Percentiles rank a stretch among this genome's conserved stretches.
Evolutionary conservation across 2,888 invertebrate species (phyloP).

Genomic region (Nemotelus pantherinus): DNA sequence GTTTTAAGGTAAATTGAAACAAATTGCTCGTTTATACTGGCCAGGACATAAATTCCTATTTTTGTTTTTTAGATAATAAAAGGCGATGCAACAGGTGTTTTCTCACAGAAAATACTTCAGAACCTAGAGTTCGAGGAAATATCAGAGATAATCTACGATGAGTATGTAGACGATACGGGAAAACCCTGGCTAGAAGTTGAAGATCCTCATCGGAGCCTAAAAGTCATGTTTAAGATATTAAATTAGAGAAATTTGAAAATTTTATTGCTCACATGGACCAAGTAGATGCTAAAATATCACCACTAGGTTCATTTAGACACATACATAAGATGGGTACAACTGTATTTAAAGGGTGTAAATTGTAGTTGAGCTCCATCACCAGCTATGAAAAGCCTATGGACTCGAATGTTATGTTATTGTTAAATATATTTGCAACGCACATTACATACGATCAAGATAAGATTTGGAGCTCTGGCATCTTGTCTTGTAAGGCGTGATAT

Average conservation of each 20-base stretch:
- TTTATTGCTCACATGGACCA: conserved; percentile 34
- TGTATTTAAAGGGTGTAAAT: not conserved
- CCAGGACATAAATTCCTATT: not conserved
- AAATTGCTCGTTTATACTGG: not conserved
- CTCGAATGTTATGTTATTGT: conserved; percentile 5
- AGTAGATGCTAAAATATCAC: conserved; percentile 19
- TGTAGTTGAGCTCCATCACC: not conserved
- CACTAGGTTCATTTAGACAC: not conserved
- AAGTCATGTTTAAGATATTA: conserved; percentile 69
- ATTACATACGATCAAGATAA: not conserved
- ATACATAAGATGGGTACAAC: not conserved
- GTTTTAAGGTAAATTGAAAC: conserved; percentile 72
- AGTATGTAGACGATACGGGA: conserved; percentile 73
- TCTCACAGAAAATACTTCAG: conserved; percentile 78
- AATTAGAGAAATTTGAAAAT: conserved; percentile 16
- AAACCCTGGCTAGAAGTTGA: conserved; percentile 69
- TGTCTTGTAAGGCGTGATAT: not conserved
- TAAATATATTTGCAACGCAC: not conserved
- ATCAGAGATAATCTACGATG: conserved; percentile 75
- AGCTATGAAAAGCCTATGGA: not conserved
- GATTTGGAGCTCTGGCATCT: not conserved
- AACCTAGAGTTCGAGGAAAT: conserved; percentile 74
- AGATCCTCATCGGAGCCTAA: conserved; percentile 76
- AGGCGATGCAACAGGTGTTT: conserved; percentile 83
- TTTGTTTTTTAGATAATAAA: conserved; percentile 73